Conservation (phyloP, 64 coral and sea anemone species). For the Stylophora pistillata region DNA sequence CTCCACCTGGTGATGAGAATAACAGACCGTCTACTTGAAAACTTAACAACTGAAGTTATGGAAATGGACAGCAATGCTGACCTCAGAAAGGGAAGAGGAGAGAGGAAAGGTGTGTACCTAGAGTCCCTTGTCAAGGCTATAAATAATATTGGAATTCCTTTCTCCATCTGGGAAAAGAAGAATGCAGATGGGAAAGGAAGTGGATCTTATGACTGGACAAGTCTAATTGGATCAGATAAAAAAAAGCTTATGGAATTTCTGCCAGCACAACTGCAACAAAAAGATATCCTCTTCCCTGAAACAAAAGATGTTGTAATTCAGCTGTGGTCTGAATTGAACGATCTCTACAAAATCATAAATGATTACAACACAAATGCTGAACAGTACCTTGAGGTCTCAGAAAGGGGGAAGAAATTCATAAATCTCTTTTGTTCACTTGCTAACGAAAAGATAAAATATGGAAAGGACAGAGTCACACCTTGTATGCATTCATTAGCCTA, state of each 20-base stretch:
- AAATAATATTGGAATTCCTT: too few relatives aligned
- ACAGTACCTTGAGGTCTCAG: background rate
- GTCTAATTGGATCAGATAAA: conserved; percentile 38
- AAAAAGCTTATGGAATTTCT: conserved; percentile 31
- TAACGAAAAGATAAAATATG: conserved; percentile 16
- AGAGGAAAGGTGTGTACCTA: too few relatives aligned
- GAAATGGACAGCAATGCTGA: conserved; percentile 16
- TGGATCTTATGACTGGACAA: conserved; percentile 30
- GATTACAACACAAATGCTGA: too few relatives aligned
- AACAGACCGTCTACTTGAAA: conserved; percentile 25
- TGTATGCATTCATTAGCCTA: conserved; percentile 54
- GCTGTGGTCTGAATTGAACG: background rate
- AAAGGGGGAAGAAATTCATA: conserved; percentile 38
- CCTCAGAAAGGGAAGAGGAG: background rate
- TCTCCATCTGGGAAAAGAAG: too few relatives aligned
- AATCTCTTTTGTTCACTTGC: conserved; percentile 54
- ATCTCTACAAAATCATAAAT: too few relatives aligned
- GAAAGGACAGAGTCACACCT: conserved; percentile 59
- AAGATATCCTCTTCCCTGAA: conserved; percentile 1
- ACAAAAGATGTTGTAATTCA: too few relatives aligned
- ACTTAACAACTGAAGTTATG: conserved; percentile 38
- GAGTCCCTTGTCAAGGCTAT: too few relatives aligned
- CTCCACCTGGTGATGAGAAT: conserved; percentile 7
- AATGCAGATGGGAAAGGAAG: conserved; percentile 1
- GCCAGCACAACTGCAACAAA: conserved; percentile 4